Evolutionary conservation across 1,140 invertebrate species (phyloP).

Genomic region (Solenopsis fugax): DNA sequence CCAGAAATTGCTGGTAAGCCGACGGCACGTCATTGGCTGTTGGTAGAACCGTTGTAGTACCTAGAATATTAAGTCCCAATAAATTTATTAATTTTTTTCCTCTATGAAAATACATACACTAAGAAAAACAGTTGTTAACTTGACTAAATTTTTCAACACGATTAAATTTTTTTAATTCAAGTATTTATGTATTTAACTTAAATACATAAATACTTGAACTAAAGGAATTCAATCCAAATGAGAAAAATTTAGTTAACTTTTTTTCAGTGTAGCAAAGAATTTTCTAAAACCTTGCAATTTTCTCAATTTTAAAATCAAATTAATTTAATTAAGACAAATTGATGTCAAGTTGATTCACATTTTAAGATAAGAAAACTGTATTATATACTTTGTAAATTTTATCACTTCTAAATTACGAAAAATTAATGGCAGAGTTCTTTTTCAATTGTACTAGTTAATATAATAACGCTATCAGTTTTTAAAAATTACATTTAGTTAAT

Average conservation of each 20-base stretch:
- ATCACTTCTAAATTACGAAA: neutral
- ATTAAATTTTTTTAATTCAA: too few species aligned
- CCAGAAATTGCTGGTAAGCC: slow-evolving; percentile 84
- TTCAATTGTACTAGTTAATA: neutral
- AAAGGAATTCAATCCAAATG: too few species aligned
- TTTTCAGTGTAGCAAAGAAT: neutral
- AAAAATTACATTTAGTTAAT: neutral
- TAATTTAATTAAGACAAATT: slow-evolving; percentile 5
- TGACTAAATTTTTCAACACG: too few species aligned
- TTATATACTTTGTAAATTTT: neutral
- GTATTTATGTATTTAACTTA: too few species aligned
- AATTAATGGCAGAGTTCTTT: neutral
- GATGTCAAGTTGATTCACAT: neutral
- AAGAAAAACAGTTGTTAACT: too few species aligned
- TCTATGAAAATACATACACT: neutral
- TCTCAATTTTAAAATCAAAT: neutral
- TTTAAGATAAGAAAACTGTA: neutral
- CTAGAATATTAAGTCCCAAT: slow-evolving; percentile 70
- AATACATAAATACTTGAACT: too few species aligned
- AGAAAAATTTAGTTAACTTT: too few species aligned
- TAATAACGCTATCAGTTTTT: neutral
- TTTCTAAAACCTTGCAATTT: neutral
- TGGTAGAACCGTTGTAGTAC: slow-evolving; percentile 80
- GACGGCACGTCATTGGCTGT: slow-evolving; percentile 80
- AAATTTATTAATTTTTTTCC: slow-evolving; percentile 23